These are phyloP conservation scores for Dascillus cervinus DNA, from an alignment of 2,888 invertebrate genomes.

Conservation along the genomic window DNA sequence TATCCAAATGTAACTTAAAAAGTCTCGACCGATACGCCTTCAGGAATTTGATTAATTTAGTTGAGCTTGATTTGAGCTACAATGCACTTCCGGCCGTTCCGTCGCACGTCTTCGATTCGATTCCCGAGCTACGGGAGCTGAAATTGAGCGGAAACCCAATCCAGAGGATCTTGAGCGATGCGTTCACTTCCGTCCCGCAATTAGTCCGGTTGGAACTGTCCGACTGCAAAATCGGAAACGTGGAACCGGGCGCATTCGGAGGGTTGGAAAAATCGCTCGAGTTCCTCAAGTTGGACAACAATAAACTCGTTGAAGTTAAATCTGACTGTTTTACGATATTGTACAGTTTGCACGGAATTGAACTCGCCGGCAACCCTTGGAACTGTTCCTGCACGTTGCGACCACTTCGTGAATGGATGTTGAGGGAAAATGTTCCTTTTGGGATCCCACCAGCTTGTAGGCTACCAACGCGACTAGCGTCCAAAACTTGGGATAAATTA, in stretches of 20 bases:
- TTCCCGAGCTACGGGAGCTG: slow-evolving; percentile 67
- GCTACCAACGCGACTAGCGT: slow-evolving; percentile 54
- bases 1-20: slow-evolving; percentile 63
- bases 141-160: slow-evolving; percentile 71
- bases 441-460: slow-evolving; percentile 64
- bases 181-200: slow-evolving; percentile 58
- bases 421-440: slow-evolving; percentile 67
- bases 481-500: slow-evolving; percentile 66
- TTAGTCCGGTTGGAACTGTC: slow-evolving; percentile 66
- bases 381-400: slow-evolving; percentile 71
- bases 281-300: slow-evolving; percentile 70
- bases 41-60: slow-evolving; percentile 68
- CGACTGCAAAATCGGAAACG: slow-evolving; percentile 59
- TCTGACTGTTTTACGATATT: slow-evolving; percentile 61
- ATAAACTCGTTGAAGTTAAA: slow-evolving; percentile 59
- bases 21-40: slow-evolving; percentile 62
- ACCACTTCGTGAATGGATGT: slow-evolving; percentile 73
- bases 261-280: slow-evolving; percentile 66
- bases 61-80: slow-evolving; percentile 72
- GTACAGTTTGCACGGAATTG: slow-evolving; percentile 63
- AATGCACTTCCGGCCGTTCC: slow-evolving; percentile 63
- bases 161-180: slow-evolving; percentile 58
- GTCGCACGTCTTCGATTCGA: slow-evolving; percentile 63
- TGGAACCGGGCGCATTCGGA: slow-evolving; percentile 64
- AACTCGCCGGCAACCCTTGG: slow-evolving; percentile 74